A percentile compares a stretch with the other conserved stretches of the same genome.
Evolutionary conservation across 2,113 vertebrate species (phyloP).

Genomic region (Leptobrachium ailaonicum): DNA sequence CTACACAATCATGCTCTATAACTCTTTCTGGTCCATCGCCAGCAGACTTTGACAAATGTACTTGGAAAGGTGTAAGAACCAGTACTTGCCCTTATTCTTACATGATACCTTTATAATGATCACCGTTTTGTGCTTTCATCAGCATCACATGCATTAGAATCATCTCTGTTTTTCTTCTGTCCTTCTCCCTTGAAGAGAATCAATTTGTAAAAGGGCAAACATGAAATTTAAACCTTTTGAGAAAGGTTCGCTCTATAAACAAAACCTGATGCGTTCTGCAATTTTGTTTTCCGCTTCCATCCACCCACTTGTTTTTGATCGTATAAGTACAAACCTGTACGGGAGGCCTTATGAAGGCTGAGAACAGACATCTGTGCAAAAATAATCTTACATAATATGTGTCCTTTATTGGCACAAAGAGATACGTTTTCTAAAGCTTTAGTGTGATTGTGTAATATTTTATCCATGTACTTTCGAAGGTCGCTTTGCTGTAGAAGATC

Average conservation of each 20-base stretch:
- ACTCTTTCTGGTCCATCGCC: neutral
- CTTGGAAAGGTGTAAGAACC: neutral
- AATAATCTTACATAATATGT: conserved; percentile 51
- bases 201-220: conserved; percentile 54
- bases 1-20: neutral
- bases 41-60: neutral
- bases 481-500: neutral
- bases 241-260: conserved; percentile 67
- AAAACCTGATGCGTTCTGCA: conserved; percentile 66
- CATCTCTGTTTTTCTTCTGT: conserved; percentile 46
- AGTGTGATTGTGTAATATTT: neutral
- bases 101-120: neutral
- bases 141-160: neutral
- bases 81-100: neutral
- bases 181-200: conserved; percentile 8
- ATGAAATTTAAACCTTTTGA: conserved; percentile 58
- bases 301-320: conserved; percentile 69
- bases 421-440: neutral
- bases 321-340: conserved; percentile 67
- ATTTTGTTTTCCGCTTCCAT: conserved; percentile 71
- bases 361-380: conserved; percentile 65
- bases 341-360: conserved; percentile 63
- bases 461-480: neutral
- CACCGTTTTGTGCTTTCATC: neutral
- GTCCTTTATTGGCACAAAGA: neutral